A percentile compares a stretch with the other conserved stretches of the same genome.
Conservation (phyloP, 2,888 invertebrate genomes). For the Microctonus aethiopoides region DNA sequence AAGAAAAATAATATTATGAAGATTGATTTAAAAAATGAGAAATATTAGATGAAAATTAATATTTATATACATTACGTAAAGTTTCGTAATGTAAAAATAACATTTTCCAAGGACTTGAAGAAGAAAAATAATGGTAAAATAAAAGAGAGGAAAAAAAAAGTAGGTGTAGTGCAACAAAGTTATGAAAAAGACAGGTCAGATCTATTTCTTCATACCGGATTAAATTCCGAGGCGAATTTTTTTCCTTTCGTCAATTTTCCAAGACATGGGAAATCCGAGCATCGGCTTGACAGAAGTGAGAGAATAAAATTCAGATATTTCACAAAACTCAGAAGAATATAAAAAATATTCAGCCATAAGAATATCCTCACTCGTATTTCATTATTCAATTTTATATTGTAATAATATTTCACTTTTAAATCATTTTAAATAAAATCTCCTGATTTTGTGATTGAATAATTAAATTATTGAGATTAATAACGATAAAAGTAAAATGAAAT, state of each 20-base stretch:
- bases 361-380: not conserved
- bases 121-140: not conserved
- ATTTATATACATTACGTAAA: not conserved
- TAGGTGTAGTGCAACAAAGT: not conserved
- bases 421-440: not conserved
- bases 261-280: slow-evolving; percentile 6
- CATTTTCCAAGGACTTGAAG: no score
- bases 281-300: not conserved
- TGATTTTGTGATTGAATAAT: not conserved
- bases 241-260: slow-evolving; percentile 4
- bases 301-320: not conserved
- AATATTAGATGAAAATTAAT: not conserved
- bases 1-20: not conserved
- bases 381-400: not conserved
- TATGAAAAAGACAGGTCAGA: not conserved
- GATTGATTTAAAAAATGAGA: not conserved
- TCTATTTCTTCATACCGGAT: slow-evolving; percentile 21
- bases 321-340: not conserved
- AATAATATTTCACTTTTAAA: no score
- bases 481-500: not conserved
- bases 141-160: not conserved
- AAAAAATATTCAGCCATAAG: not conserved
- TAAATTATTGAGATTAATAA: not conserved
- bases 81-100: not conserved
- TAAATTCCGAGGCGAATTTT: slow-evolving; percentile 6